Base-by-base conservation (phyloP, 2,888 invertebrate species). In the Heterodera filipjevi region DNA sequence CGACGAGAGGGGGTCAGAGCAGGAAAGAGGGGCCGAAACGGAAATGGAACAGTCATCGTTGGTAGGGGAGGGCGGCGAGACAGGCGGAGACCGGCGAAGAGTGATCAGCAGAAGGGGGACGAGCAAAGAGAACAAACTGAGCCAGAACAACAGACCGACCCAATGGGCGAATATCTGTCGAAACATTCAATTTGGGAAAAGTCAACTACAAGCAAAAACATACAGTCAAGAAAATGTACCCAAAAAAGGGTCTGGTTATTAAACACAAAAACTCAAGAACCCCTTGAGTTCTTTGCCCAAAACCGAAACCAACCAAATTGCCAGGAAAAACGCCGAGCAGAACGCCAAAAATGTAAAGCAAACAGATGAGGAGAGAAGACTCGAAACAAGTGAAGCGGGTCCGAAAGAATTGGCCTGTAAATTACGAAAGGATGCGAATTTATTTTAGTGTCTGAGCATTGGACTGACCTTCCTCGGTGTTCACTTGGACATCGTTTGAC, bases 321-420 rank as follows among this genome's bases (percentile, higher is more conserved):
- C 81, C 81, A 10, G 44, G 68, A n/a, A 76, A 81, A 30, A 81
- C 35, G 30, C 76, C 76, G 16, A 81, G 49, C 3, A 72, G 27
- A 33, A 79, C 78, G 33, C 82, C 82, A 66, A 82, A 66, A 64
- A 82, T 39, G 68, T 82, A 83, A 33, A 82, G 66, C 32, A 83
- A 74, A 59, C 79, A 77, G 64, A 82, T 71, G 19, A 82, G 81
- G 22, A 82, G 44, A 35, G 77, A 81, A 12, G 81, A 81, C 33
- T 71, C 80, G 53, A 81, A 81, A 35, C 76, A 53, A 33, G 73
- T 81, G 33, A 66, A 59, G n/a, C 70, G 80, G 5, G 74, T 71
- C 0, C 33, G 27, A 39, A 39, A 70, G 3, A 75, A 73, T n/a
- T 79, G 66, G 33, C 80, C 80, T 76, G 44, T 2, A 72, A 39